Conservation (phyloP, 2,113 vertebrate species). For the Pedionomus torquatus region DNA sequence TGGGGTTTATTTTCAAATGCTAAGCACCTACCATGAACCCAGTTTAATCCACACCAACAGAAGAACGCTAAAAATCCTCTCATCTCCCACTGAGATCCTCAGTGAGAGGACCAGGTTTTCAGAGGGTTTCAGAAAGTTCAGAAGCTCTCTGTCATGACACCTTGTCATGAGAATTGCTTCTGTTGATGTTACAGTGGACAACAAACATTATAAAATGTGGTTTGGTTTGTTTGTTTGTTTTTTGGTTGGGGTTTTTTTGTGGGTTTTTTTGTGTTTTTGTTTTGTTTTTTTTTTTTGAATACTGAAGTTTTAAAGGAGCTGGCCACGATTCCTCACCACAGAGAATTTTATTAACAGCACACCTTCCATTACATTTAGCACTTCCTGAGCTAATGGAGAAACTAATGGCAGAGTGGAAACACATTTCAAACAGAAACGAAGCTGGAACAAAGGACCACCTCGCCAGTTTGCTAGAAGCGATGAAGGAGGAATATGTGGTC, state of each 20-base stretch:
- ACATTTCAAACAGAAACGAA: fast-evolving
- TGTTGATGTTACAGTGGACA: not conserved
- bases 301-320: not conserved
- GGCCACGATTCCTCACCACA: not conserved
- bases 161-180: not conserved
- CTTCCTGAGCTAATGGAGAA: not conserved
- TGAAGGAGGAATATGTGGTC: not conserved
- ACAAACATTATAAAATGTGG: not conserved
- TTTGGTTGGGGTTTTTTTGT: too few species aligned
- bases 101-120: not conserved
- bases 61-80: not conserved
- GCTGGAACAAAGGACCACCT: not conserved
- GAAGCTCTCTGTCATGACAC: not conserved
- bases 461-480: not conserved
- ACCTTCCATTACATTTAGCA: not conserved
- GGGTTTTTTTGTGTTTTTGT: too few species aligned
- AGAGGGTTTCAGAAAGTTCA: not conserved
- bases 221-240: not conserved
- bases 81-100: not conserved
- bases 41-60: not conserved
- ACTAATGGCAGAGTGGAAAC: not conserved
- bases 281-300: not conserved
- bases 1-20: not conserved
- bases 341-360: not conserved
- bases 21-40: not conserved